Base-by-base conservation (phyloP, 1,140 invertebrate species). In the Anastrepha ludens region DNA sequence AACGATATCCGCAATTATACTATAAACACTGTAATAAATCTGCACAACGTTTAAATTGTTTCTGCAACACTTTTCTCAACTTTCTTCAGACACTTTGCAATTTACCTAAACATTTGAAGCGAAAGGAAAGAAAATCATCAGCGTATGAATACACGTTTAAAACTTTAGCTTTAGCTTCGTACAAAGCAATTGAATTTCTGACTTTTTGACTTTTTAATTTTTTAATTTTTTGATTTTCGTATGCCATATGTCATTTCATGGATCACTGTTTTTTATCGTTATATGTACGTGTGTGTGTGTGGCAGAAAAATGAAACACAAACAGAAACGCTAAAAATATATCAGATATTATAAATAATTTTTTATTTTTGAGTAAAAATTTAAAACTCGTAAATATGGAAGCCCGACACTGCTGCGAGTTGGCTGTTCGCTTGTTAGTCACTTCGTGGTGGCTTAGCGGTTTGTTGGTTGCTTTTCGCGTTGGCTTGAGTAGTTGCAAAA, bases 1-100 rank as follows among this genome's bases (percentile, higher is more conserved):
- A 29, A 81, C 47, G 47, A 81, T 81, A 81, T 81, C 74, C 74
- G 74, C 74, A 81, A 81, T 81, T 81, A 81, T 29, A 58, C 44
- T 29, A 29, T 50, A 50, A 81, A 41, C 47, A 81, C 74, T 55
- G n/a, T 55, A n/a, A 55, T 81, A 81, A 81, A 55, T 55, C 47
- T 81, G 74, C 70, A 78, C 47, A 78, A 78, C 70, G 70, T 15
- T 55, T 29, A 41, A 81, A 81, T 81, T n/a, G 47, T 81, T 81
- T 50, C 74, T 81, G 74, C 74, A 81, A 50, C 74, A 81, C 74
- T 81, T 81, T 81, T 81, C 74, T 29, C 74, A 81, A 81, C 74
- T 81, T 81, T 81, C 74, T 29, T 81, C 74, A 15, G 15, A 74
- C 70, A 55, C 15, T 81, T 20, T 20, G 50, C 74, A 81, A 81